These are phyloP conservation scores for Hetaerina titia DNA, from an alignment of 2,888 invertebrate genomes.

Conservation along the genomic window DNA sequence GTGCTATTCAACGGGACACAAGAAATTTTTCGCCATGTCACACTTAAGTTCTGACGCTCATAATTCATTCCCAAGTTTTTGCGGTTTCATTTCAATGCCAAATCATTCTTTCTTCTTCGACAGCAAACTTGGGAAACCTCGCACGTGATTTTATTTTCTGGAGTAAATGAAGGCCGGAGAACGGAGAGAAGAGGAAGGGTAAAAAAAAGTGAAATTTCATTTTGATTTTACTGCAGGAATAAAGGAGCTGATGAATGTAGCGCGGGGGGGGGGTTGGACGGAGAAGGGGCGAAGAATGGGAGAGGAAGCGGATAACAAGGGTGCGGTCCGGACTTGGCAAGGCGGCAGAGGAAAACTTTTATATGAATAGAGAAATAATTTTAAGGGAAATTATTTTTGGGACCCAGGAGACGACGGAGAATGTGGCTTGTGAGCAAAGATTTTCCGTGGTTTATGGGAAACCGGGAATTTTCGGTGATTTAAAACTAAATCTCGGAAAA, in stretches of 20 bases:
- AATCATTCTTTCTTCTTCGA: background rate
- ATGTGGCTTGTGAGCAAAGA: background rate
- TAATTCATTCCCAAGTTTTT: background rate
- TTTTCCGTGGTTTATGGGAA: background rate
- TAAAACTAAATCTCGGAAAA: background rate
- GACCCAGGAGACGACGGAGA: background rate
- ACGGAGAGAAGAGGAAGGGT: background rate
- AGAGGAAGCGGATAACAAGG: background rate
- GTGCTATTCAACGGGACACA: background rate
- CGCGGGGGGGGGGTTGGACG: background rate
- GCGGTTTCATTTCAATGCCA: background rate
- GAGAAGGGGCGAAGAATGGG: background rate
- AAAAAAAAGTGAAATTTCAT: background rate
- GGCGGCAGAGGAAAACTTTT: background rate
- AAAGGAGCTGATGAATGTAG: background rate
- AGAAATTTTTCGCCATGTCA: background rate
- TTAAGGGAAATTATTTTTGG: background rate
- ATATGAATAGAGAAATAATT: background rate
- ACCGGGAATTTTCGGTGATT: background rate
- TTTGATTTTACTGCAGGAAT: background rate
- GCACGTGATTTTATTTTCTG: background rate
- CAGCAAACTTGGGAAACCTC: background rate
- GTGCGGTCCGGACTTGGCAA: background rate
- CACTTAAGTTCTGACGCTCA: background rate
- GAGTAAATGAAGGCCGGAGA: background rate